Conservation (phyloP, 2,797 vertebrate genomes). For the Microctenopoma steveboyesi region DNA sequence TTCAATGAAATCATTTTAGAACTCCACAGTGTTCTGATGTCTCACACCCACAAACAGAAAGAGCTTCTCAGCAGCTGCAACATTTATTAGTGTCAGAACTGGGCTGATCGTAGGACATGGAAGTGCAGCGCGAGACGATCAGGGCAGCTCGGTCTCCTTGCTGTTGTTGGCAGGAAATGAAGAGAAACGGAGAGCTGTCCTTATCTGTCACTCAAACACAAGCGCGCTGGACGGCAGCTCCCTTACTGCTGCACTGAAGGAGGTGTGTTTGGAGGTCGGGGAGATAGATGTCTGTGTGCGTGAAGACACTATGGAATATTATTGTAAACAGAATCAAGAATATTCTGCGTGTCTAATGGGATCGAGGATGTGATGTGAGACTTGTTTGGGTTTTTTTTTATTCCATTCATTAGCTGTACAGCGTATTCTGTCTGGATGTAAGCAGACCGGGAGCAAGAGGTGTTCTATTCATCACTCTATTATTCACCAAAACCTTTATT, state of each 20-base stretch:
- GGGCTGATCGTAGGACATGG: background rate
- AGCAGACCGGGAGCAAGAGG: too few species aligned
- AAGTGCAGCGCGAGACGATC: constrained; percentile 25
- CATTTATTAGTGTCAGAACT: background rate
- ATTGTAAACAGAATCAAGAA: background rate
- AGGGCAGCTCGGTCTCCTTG: constrained; percentile 17
- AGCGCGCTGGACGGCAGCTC: constrained; percentile 14
- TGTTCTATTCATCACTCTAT: too few species aligned
- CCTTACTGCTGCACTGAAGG: constrained; percentile 8
- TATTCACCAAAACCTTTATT: too few species aligned
- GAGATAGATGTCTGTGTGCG: constrained; percentile 5
- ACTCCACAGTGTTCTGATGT: too few species aligned
- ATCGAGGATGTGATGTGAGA: too few species aligned
- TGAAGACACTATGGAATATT: background rate
- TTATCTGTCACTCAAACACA: constrained; percentile 13
- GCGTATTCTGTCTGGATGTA: too few species aligned
- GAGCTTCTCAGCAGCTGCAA: background rate
- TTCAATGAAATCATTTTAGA: constrained; percentile 1
- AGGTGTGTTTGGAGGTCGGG: constrained; percentile 25
- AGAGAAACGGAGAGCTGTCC: constrained; percentile 27
- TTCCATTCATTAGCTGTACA: too few species aligned
- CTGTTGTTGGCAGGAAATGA: constrained; percentile 55
- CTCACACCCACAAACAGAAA: background rate
- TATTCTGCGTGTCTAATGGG: too few species aligned
- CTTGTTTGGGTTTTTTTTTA: too few species aligned